Conservation (phyloP, 2,113 vertebrate genomes). For the Aythya baeri region DNA sequence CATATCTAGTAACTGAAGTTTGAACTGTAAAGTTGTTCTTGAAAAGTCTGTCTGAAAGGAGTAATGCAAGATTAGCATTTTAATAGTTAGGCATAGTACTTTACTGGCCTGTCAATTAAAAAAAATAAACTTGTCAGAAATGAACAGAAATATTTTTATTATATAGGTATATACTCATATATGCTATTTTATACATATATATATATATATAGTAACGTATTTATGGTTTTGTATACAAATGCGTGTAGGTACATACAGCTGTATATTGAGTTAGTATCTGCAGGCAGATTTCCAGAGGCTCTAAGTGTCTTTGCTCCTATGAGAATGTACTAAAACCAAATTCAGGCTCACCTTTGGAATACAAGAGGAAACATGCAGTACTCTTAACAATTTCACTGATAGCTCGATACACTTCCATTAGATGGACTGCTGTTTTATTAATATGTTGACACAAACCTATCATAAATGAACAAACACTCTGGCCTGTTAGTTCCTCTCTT, state of each 20-base stretch:
- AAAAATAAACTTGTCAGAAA: neutral
- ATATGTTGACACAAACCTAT: constrained; percentile 8
- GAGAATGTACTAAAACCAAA: neutral
- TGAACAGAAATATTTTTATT: neutral
- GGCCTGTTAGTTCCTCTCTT: neutral
- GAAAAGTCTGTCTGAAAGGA: neutral
- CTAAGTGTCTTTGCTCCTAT: neutral
- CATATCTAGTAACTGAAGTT: neutral
- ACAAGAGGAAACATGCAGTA: neutral
- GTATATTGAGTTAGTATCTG: neutral
- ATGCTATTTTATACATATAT: neutral
- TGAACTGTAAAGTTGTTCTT: neutral
- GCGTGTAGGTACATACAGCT: neutral
- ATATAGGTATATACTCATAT: too few relatives aligned
- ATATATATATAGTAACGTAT: too few relatives aligned
- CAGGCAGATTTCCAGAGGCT: neutral
- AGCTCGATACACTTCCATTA: neutral
- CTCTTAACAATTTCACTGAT: neutral
- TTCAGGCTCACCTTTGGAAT: neutral
- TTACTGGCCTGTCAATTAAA: neutral
- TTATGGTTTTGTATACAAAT: too few relatives aligned
- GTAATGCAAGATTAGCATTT: neutral
- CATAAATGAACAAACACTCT: neutral
- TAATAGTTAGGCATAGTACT: neutral
- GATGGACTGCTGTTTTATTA: neutral